Conservation (phyloP, 2,113 vertebrate genomes). For the Halichoeres trimaculatus region DNA sequence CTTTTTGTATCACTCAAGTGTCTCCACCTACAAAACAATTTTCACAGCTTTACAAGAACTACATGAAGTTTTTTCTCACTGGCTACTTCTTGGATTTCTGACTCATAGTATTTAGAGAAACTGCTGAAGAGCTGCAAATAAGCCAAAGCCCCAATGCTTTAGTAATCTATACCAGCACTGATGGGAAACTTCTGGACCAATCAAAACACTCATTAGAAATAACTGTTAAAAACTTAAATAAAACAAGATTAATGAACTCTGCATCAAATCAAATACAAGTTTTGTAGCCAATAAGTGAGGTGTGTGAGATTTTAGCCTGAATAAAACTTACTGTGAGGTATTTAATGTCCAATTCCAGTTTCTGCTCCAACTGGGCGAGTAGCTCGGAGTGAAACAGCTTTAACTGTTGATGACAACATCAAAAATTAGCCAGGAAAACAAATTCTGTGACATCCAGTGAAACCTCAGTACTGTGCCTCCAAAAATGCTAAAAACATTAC, state of each 20-base stretch:
- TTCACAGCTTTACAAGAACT: neutral
- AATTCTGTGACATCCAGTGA: neutral
- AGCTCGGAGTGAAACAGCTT: conserved; percentile 90
- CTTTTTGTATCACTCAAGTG: neutral
- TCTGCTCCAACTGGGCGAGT: conserved; percentile 88
- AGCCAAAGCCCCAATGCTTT: neutral
- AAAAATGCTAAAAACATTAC: too few species aligned
- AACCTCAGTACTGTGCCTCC: neutral
- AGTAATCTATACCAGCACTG: too few species aligned
- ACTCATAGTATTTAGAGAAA: neutral
- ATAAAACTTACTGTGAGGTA: conserved; percentile 81
- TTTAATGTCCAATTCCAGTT: conserved; percentile 89
- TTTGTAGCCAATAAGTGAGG: too few species aligned
- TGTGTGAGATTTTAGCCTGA: neutral
- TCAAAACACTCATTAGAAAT: too few species aligned
- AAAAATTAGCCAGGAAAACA: neutral
- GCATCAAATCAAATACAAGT: too few species aligned
- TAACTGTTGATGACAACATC: conserved; percentile 71
- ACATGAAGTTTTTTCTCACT: neutral
- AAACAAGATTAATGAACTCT: too few species aligned
- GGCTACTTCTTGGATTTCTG: neutral
- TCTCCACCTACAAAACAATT: neutral
- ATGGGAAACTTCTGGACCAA: too few species aligned
- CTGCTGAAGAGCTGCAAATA: neutral
- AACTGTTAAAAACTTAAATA: too few species aligned